Evolutionary conservation across 2,888 invertebrate genomes (phyloP).

Genomic region (Temnothorax unifasciatus): DNA sequence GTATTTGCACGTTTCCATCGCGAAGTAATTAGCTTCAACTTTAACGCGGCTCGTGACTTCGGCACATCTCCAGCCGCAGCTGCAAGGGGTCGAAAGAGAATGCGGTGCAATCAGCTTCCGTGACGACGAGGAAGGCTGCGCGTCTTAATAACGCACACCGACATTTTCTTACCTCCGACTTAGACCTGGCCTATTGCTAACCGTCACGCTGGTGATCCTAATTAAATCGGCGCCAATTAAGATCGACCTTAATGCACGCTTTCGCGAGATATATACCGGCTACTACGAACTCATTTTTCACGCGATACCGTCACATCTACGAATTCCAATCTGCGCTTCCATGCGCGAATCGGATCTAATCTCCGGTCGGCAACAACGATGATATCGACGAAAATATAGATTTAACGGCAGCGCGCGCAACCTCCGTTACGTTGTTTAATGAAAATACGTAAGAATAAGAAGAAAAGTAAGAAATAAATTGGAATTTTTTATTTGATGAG

Average conservation of each 20-base stretch:
- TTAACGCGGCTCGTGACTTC: slow-evolving; percentile 47
- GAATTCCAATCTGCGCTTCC: slow-evolving; percentile 44
- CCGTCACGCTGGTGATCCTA: slow-evolving; percentile 85
- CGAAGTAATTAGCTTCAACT: slow-evolving; percentile 33
- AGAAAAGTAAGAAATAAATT: neutral
- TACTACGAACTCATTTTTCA: slow-evolving; percentile 77
- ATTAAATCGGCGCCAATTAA: slow-evolving; percentile 86
- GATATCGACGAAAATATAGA: slow-evolving; percentile 41
- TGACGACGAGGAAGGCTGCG: slow-evolving; percentile 82
- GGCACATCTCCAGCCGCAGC: slow-evolving; percentile 50
- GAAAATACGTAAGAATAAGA: neutral
- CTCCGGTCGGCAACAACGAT: slow-evolving; percentile 47
- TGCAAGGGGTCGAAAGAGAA: slow-evolving; percentile 64
- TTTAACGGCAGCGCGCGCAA: slow-evolving; percentile 8
- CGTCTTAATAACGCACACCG: slow-evolving; percentile 83
- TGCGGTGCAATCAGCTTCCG: slow-evolving; percentile 81
- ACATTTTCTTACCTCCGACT: slow-evolving; percentile 81
- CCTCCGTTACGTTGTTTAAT: slow-evolving; percentile 12
- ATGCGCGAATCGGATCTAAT: slow-evolving; percentile 41
- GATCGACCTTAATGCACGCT: slow-evolving; percentile 85
- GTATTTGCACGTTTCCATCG: slow-evolving; percentile 25
- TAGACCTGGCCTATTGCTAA: slow-evolving; percentile 82
- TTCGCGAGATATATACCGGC: slow-evolving; percentile 79
- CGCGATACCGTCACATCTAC: slow-evolving; percentile 65
- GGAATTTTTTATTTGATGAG: neutral